Base-by-base conservation (phyloP, 2,888 invertebrate species). In the Ditylenchus weischeri region DNA sequence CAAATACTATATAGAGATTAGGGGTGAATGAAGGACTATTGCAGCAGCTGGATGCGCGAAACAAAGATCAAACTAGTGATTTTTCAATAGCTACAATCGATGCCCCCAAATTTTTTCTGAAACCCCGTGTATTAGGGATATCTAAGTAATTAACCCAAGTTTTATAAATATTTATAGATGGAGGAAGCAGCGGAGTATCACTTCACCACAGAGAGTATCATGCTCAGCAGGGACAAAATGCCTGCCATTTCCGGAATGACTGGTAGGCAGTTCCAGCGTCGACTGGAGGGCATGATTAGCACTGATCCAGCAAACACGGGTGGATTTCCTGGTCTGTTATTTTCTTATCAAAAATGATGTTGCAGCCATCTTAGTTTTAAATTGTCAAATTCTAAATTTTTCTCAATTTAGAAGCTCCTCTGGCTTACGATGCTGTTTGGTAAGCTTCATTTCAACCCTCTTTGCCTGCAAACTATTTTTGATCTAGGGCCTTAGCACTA, bases 381-480 rank as follows among this genome's bases (percentile, higher is more conserved):
- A 11, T 38, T 43, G 5, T 43, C 1, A 8, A 13, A 43, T 43
- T 1, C 15, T 43, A 43, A 13, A 6, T 43, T 13, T 43, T 43
- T 43, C 15, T 43, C 15, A 43, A 43, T 43, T 43, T 8, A 43
- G 98, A 98, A 86, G 96, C 98, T 10, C 98, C 98, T 0, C 86
- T 98, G 66, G 98, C 98, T 58, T 98, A 98, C 84, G 98, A 98
- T 85, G 98, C 98, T 13, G 92, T 98, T 61, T 99, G 98, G 98
- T 81, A 66, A 65, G 72, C 64, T 29, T 35, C 0, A 51, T 18
- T 29, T 49, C 18, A 15, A 51, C 10, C 6, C 0, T 35, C 51
- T 47, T 23, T 36, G n/a, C 5, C 0, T 1, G 8, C 11, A 47
- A 21, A 66, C 13, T 63, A 38, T 21, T 51, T 18, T 50, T 48